Evolutionary conservation across 1,140 invertebrate genomes (phyloP), one percentile per base, ranked within the genome.

Genomic region (Prorops nasuta): DNA sequence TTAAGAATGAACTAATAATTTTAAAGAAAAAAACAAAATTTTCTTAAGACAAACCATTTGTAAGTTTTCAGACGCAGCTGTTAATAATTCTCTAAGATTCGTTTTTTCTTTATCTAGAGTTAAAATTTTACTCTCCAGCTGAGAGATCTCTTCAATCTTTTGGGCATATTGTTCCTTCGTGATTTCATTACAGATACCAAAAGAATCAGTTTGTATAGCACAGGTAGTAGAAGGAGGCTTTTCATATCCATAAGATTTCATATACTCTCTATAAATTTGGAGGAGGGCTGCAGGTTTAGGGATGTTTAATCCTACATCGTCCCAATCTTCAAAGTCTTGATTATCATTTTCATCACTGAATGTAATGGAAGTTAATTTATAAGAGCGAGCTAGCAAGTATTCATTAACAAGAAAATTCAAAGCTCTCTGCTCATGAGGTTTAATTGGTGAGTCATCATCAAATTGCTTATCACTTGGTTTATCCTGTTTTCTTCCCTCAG

Each of bases 241-340:
- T 12, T 78, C 73, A 44, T 76, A 68, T 7, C 74, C 75, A 45
- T 67, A 77, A 21, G 76, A 72, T 50, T 74, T 79, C 51, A 79
- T 72, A 55, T 81, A 86, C 51, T 90, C 89, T 55, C 90, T 80
- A 66, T 92, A 94, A 21, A 94, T 76, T 24, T 85, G 84, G 19
- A 91, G 70, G 8, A 95, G 71, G 66, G 87, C 86, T 8, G 88
- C 83, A 17, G 91, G 92, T 62, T 90, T 86, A 1, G 89, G 81
- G 67, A 91, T 90, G 69, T 94, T 94, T 12, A 94, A 75, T 2
- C 92, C 91, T n/a, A 90, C 87, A 79, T 94, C 90, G 77, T 94
- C 90, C 92, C 92, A 95, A 66, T 93, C 89, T 76, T 94, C 92
- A 82, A 94, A 93, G 80, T 95, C 91, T 85, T 93, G 90, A 68